These are phyloP conservation scores for Sphenodon punctatus DNA, from an alignment of 2,797 vertebrate species.

Conservation along the genomic window DNA sequence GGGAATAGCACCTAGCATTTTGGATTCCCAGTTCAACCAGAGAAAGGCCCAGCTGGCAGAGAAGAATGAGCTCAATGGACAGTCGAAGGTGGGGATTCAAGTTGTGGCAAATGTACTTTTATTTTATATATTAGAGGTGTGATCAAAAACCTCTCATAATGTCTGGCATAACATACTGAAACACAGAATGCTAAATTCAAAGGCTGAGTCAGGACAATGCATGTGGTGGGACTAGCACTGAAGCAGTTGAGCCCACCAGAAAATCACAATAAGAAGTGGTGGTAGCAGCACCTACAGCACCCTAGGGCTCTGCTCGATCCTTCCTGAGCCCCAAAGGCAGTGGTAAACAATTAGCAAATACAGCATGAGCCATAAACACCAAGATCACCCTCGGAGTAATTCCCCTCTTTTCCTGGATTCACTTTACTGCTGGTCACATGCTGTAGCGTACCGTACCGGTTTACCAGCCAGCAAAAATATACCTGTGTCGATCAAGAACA, in stretches of 20 bases:
- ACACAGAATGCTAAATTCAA: not conserved
- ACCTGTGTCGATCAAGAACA: not conserved
- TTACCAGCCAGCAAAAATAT: not conserved
- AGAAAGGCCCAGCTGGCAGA: not conserved
- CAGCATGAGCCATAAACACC: not conserved
- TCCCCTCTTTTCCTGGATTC: not conserved
- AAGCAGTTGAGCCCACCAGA: accelerated
- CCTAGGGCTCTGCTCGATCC: not conserved
- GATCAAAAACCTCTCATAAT: not conserved
- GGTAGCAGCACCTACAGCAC: not conserved
- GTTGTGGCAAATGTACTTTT: not conserved
- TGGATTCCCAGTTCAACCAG: not conserved
- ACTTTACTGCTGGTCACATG: not conserved
- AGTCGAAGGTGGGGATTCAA: accelerated
- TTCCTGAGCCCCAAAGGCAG: accelerated
- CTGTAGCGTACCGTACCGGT: too few relatives aligned
- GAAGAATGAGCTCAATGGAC: accelerated
- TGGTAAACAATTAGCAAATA: not conserved
- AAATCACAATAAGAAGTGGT: accelerated
- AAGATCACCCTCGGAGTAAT: not conserved
- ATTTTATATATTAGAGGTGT: accelerated
- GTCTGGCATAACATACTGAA: accelerated
- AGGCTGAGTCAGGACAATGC: not conserved
- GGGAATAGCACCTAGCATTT: not conserved
- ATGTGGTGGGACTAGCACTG: accelerated